Conservation (phyloP, 2,797 vertebrate species). For the Xiphorhynchus erythropygius region DNA sequence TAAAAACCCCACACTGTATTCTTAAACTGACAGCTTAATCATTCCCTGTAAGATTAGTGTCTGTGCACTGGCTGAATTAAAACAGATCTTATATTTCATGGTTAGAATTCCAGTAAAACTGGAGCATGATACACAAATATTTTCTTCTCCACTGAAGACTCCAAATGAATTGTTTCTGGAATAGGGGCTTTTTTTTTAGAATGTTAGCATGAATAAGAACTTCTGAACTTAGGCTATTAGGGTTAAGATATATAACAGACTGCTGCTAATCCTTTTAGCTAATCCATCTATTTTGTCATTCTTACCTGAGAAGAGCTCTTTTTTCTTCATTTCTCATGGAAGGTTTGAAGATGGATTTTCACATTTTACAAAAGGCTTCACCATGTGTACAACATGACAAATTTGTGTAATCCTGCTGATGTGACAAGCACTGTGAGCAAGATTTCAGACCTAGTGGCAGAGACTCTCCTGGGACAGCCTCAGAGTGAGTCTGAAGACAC, state of each 20-base stretch:
- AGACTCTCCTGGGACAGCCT: background rate
- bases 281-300: background rate
- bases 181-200: background rate
- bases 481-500: background rate
- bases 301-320: background rate
- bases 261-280: background rate
- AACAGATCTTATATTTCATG: constrained; percentile 11
- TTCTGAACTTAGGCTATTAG: background rate
- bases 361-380: background rate
- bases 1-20: background rate
- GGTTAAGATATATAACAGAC: background rate
- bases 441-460: background rate
- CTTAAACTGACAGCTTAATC: constrained; percentile 40
- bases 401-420: background rate
- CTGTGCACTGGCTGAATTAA: background rate
- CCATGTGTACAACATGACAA: background rate
- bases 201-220: background rate
- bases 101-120: constrained; percentile 33
- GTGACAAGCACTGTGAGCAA: background rate
- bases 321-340: background rate
- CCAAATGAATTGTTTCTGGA: background rate
- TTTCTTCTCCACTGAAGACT: background rate
- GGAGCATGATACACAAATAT: background rate
- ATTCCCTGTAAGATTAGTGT: background rate
- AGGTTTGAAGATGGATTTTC: background rate